These are phyloP conservation scores for Reticulitermes lucifugus DNA, from an alignment of 2,888 invertebrate species.

Conservation along the genomic window DNA sequence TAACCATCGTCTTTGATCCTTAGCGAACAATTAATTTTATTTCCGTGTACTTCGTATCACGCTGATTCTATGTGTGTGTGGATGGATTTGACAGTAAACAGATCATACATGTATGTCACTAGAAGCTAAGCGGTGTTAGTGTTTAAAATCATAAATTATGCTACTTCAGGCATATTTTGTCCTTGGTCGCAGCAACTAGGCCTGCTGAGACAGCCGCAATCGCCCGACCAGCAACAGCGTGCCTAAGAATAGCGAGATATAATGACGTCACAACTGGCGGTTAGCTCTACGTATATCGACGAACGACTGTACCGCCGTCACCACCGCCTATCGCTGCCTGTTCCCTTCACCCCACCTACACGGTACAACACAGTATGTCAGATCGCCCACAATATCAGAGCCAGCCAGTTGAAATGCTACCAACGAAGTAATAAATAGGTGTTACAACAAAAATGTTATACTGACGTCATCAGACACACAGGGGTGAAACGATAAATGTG, in stretches of 20 bases:
- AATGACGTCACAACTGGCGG: slow-evolving; percentile 44
- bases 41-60: too few relatives aligned
- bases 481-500: slow-evolving; percentile 14
- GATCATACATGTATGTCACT: too few relatives aligned
- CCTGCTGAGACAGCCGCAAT: neutral
- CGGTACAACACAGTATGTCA: neutral
- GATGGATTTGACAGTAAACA: too few relatives aligned
- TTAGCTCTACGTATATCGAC: slow-evolving; percentile 47
- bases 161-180: slow-evolving; percentile 6
- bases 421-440: neutral
- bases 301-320: slow-evolving; percentile 37
- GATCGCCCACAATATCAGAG: slow-evolving; percentile 4
- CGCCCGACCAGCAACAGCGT: slow-evolving; percentile 27
- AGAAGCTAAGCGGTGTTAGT: neutral
- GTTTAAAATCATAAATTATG: neutral
- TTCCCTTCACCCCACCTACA: neutral
- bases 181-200: neutral
- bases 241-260: slow-evolving; percentile 48
- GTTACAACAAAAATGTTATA: neutral
- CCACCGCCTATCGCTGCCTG: neutral
- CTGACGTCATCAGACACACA: slow-evolving; percentile 1
- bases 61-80: too few relatives aligned
- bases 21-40: too few relatives aligned
- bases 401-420: neutral
- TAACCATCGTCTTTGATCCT: too few relatives aligned